These are phyloP conservation scores for Philopotamus ludificatus DNA, from an alignment of 1,140 invertebrate species.

Conservation along the genomic window DNA sequence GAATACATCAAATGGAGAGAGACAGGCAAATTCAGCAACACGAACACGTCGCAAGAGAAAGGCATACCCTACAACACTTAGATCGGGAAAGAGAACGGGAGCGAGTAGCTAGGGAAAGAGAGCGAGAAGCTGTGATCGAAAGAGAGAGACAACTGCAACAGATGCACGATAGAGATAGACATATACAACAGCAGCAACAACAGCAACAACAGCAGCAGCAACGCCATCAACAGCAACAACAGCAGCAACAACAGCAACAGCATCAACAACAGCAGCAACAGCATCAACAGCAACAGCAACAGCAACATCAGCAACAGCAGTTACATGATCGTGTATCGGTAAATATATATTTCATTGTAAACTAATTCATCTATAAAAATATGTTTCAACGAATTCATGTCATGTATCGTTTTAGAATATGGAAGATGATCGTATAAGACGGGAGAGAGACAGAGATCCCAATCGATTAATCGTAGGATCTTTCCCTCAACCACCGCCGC, in stretches of 20 bases:
- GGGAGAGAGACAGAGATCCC: conserved; percentile 43
- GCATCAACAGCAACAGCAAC: conserved; percentile 44
- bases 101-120: conserved; percentile 46
- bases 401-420: conserved; percentile 24
- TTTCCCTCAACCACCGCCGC: conserved; percentile 39
- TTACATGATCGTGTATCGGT: conserved; percentile 46
- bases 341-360: no score
- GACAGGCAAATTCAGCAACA: conserved; percentile 15
- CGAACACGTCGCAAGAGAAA: conserved; percentile 10
- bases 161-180: conserved; percentile 45
- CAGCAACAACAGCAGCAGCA: conserved; percentile 45
- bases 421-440: conserved; percentile 45
- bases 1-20: conserved; percentile 25
- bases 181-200: conserved; percentile 47
- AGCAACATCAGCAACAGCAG: conserved; percentile 43
- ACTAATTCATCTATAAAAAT: no score
- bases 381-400: no score
- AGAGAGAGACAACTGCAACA: conserved; percentile 41
- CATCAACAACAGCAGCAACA: conserved; percentile 45
- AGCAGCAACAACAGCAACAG: no score
- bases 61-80: conserved; percentile 1
- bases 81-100: conserved; percentile 42
- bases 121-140: conserved; percentile 44
- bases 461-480: conserved; percentile 42
- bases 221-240: conserved; percentile 44